A percentile compares a stretch with the other conserved stretches of the same genome.
These are phyloP conservation scores for Dioctria rufipes DNA, from an alignment of 2,888 invertebrate genomes.

Conservation along the genomic window DNA sequence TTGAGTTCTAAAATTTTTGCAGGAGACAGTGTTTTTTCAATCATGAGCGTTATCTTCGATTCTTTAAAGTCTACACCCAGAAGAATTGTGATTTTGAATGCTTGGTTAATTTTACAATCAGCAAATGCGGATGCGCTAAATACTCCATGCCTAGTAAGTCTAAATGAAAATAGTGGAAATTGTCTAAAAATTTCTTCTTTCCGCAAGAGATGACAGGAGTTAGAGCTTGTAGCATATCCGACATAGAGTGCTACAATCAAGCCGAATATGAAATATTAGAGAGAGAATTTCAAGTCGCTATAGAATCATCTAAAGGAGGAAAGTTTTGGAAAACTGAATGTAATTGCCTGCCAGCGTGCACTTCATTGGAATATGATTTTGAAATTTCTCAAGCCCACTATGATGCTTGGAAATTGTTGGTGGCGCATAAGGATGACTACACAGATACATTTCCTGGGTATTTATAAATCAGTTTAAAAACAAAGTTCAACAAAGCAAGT, in stretches of 20 bases:
- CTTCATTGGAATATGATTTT: constrained; percentile 67
- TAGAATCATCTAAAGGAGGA: constrained; percentile 14
- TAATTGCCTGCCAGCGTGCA: constrained; percentile 69
- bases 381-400: constrained; percentile 69
- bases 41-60: constrained; percentile 76
- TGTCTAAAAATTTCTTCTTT: not conserved
- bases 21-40: constrained; percentile 81
- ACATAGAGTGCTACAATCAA: not conserved
- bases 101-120: constrained; percentile 77
- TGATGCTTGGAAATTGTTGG: constrained; percentile 58
- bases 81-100: constrained; percentile 83
- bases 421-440: constrained; percentile 35
- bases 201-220: constrained; percentile 59
- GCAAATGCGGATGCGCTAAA: constrained; percentile 78
- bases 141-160: constrained; percentile 77
- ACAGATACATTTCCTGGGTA: constrained; percentile 62
- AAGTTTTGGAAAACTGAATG: constrained; percentile 61
- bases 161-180: not conserved
- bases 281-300: constrained; percentile 62
- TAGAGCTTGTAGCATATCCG: constrained; percentile 69
- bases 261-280: constrained; percentile 66
- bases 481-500: not conserved
- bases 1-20: not conserved
- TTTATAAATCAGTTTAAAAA: no score
- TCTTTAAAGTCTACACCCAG: constrained; percentile 81